Conservation (phyloP, 2,888 invertebrate genomes). For the Pinctada fucata region DNA sequence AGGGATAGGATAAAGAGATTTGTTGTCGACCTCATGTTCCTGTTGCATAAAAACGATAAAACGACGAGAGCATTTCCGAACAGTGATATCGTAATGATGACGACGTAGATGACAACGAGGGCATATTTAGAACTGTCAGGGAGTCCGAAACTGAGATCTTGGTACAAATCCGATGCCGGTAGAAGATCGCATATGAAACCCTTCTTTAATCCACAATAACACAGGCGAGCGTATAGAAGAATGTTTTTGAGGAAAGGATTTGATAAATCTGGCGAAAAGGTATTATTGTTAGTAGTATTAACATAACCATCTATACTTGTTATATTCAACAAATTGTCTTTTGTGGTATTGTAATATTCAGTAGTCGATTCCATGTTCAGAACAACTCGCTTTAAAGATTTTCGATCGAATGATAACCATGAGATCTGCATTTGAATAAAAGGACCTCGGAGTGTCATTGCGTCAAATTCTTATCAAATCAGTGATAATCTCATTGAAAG, state of each 20-base stretch:
- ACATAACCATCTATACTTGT: too few relatives aligned
- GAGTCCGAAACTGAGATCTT: not conserved
- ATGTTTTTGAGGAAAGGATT: too few relatives aligned
- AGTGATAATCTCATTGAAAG: not conserved
- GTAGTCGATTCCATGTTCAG: too few relatives aligned
- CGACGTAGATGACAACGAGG: constrained; percentile 42
- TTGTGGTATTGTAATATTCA: too few relatives aligned
- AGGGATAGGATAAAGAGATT: constrained; percentile 64
- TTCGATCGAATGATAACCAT: too few relatives aligned
- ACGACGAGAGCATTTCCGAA: constrained; percentile 60
- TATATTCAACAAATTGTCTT: too few relatives aligned
- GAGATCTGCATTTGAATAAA: too few relatives aligned
- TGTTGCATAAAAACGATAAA: constrained; percentile 55
- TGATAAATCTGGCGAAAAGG: too few relatives aligned
- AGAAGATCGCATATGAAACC: not conserved
- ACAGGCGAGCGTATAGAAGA: not conserved
- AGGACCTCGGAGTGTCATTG: too few relatives aligned
- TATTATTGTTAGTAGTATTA: too few relatives aligned
- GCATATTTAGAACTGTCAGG: constrained; percentile 40
- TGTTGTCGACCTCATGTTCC: constrained; percentile 59
- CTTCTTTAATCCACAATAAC: not conserved
- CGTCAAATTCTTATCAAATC: not conserved
- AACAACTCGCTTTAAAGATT: too few relatives aligned
- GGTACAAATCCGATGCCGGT: not conserved
- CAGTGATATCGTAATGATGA: constrained; percentile 51